Base-by-base conservation (phyloP, 2,797 vertebrate species). In the Amblyraja radiata region DNA sequence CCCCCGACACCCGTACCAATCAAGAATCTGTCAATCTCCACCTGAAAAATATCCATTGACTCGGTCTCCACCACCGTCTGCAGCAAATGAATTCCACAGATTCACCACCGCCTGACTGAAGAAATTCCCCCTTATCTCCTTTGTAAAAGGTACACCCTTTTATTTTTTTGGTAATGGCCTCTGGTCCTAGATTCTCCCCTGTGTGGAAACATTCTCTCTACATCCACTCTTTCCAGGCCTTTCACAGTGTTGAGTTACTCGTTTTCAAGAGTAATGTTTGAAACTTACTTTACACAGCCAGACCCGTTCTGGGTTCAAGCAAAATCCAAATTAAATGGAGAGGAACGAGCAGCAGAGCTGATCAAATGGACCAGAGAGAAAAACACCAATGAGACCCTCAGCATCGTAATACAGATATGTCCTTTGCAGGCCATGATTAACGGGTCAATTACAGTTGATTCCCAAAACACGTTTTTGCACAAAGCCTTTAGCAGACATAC, bases 351-450 rank as follows among this genome's bases (percentile, higher is more conserved):
- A 74, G 90, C 90, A 76, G 39, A 54, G 63, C 68, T 91, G 14
- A 36, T 92, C 68, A 92, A 92, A 92, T 76, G 71, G 39, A 76
- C 71, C 71, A 76, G 16, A 92, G 71, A 92, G 39, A 74, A 74
- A 58, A 13, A 39, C 39, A 92, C 36, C 23, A 76, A 76, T n/a
- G 71, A 92, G 90, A 71, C 54, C 73, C 36, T 58, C 36, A 54
- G 90, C 71, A 74, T 23, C 25, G 23, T 74, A 71, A 74, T 54
- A 73, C 36, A 28, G 71, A 58, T 92, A 92, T 39, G 54, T 76
- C 71, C 90, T 92, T 92, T 76, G 23, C 39, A 28, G 39, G 39
- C 71, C 71, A 58, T 9, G 39, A 54, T 46, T 58, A 92, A 92
- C 76, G 65, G 23, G 71, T 76, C 90, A 92, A 76, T 74, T 74